phyloP scores from a whole-genome alignment of 1,140 invertebrate species.

The Leptoteleia sp. region DNA sequence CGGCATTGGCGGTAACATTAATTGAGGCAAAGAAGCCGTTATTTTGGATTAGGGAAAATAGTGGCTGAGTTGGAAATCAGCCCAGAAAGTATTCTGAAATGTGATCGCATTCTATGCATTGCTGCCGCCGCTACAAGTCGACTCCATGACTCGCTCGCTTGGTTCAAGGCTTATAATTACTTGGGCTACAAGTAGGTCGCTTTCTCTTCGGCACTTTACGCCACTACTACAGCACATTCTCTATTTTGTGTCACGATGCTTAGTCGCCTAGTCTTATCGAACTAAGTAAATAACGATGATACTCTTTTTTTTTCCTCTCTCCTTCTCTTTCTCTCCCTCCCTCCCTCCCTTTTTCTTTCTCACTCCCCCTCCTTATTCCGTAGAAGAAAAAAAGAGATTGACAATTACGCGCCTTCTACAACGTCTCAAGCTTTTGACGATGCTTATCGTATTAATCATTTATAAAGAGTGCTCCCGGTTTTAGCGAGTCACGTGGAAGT shows the following conservation, averaged over 20 bases:
- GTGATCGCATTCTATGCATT: slow-evolving; percentile 61
- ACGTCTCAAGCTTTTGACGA: too few species aligned
- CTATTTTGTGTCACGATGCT: slow-evolving; percentile 62
- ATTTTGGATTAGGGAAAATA: slow-evolving; percentile 41
- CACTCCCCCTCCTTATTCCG: too few species aligned
- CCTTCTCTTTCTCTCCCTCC: too few species aligned
- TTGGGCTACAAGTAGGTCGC: slow-evolving; percentile 77
- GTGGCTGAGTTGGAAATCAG: slow-evolving; percentile 52
- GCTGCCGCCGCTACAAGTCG: slow-evolving; percentile 40
- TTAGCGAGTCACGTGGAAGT: too few species aligned
- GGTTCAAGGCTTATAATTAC: slow-evolving; percentile 79
- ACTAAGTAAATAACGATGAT: too few species aligned
- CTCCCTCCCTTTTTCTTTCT: too few species aligned
- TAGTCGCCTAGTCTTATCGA: slow-evolving; percentile 8
- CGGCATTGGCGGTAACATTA: too few species aligned
- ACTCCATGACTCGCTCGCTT: slow-evolving; percentile 74
- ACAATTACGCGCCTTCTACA: too few species aligned
- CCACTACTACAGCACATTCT: slow-evolving; percentile 66
- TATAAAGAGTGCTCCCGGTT: too few species aligned
- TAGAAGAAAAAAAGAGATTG: too few species aligned
- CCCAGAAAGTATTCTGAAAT: slow-evolving; percentile 62
- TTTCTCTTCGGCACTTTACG: slow-evolving; percentile 77
- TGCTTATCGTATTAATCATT: too few species aligned
- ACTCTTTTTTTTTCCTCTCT: too few species aligned
- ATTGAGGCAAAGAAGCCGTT: slow-evolving; percentile 42